Base-by-base conservation (phyloP, 2,888 invertebrate genomes). In the Clunio marinus region DNA sequence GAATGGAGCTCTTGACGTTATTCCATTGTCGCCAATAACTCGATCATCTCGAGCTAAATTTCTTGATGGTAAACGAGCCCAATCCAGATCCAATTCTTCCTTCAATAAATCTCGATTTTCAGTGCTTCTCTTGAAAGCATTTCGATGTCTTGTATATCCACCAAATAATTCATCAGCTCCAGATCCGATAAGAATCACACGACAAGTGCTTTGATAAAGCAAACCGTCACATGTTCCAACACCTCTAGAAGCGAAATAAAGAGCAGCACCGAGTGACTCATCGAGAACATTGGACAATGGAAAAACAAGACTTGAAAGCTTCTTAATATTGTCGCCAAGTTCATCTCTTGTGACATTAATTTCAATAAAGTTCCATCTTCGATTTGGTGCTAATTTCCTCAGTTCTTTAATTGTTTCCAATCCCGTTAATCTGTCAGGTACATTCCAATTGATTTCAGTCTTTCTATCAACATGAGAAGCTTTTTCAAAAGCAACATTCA, bases 91-190 rank as follows among this genome's bases (percentile, higher is more conserved):
- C 35, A 93, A 77, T 76, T 92, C 90, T 68, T 80, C 79, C 7
- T 78, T 75, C 2, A 86, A 79, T 2, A 85, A 84, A 35, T 73
- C 70, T 84, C 84, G 78, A 75, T 79, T 76, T 72, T 87, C 86
- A 59, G 81, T 79, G 72, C 76, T 77, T 15, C 84, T 83, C 73
- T 81, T 84, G 69, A 84, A 86, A 2, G 86, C 86, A 72, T 86
- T 88, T 73, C 94, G 83, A 75, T 98, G 96, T 70, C 95, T 84
- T 35, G 88, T 87, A 76, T 98, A 98, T 1, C 98, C 98, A 60
- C 93, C 96, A 75, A 98, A 89, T 71, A 97, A 83, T 80, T 99
- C 99, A 82, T 99, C 99, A 1, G 98, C 97, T 5, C 98, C 98
- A 46, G 28, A 41, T 8, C 59, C 51, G 10, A 66, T 51, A 1